Percentiles rank a stretch among this genome's conserved stretches.
Evolutionary conservation across 2,113 vertebrate genomes (phyloP).

Genomic region (Candoia aspera): DNA sequence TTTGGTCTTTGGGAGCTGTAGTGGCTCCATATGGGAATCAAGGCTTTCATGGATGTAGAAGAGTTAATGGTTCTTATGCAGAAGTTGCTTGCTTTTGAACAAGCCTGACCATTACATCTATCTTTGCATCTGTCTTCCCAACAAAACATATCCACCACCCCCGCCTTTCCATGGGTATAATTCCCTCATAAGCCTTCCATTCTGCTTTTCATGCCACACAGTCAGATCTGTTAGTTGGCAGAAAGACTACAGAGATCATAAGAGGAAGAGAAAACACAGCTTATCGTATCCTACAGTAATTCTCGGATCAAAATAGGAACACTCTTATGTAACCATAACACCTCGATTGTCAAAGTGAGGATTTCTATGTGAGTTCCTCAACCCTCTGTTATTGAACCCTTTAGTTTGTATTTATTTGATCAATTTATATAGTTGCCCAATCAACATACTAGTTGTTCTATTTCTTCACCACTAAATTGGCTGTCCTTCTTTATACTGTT

Average conservation of each 20-base stretch:
- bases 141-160: not conserved
- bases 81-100: slow-evolving; percentile 38
- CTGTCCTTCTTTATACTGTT: no score
- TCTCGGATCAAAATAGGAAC: not conserved
- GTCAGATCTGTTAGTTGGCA: not conserved
- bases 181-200: not conserved
- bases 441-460: not conserved
- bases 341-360: not conserved
- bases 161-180: not conserved
- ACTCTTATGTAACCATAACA: not conserved
- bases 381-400: not conserved
- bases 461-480: no score
- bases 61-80: slow-evolving; percentile 30
- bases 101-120: slow-evolving; percentile 15
- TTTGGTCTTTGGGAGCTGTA: slow-evolving; percentile 48
- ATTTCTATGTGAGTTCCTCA: not conserved
- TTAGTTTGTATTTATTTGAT: not conserved
- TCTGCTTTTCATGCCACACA: not conserved
- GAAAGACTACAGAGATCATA: not conserved
- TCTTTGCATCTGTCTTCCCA: not conserved
- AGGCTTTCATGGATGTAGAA: slow-evolving; percentile 12
- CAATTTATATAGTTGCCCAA: not conserved
- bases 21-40: slow-evolving; percentile 39
- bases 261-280: not conserved
- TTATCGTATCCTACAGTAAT: not conserved